Percentiles rank a stretch among this genome's conserved stretches.
These are phyloP conservation scores for Melitaea cinxia DNA, from an alignment of 1,140 invertebrate genomes.

Conservation along the genomic window DNA sequence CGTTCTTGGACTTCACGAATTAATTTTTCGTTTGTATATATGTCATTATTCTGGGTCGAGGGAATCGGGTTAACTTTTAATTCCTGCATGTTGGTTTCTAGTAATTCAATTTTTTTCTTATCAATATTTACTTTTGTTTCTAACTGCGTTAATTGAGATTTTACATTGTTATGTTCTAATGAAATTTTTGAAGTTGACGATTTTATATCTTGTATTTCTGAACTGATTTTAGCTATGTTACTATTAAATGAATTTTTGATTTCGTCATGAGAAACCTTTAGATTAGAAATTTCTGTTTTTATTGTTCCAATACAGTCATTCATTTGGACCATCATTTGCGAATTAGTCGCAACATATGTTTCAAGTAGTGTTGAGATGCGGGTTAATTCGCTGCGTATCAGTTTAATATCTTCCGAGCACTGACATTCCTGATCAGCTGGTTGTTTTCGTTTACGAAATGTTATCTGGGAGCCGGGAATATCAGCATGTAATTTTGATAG, in stretches of 20 bases:
- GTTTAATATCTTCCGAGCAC: slow-evolving; percentile 25
- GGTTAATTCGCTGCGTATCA: background rate
- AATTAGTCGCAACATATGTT: background rate
- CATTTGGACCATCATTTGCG: slow-evolving; percentile 18
- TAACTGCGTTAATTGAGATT: slow-evolving; percentile 8
- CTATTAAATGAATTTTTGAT: slow-evolving; percentile 1
- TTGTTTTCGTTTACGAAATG: slow-evolving; percentile 17
- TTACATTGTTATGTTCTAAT: slow-evolving; percentile 12
- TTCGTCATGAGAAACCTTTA: slow-evolving; percentile 1
- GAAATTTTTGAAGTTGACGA: slow-evolving; percentile 6
- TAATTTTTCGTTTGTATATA: slow-evolving; percentile 15
- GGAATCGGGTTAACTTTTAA: slow-evolving; percentile 6
- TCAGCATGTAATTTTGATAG: slow-evolving; percentile 23
- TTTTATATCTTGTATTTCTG: background rate
- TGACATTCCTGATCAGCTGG: background rate
- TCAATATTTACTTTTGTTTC: slow-evolving; percentile 5
- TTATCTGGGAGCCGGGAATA: slow-evolving; percentile 15
- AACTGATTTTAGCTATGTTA: slow-evolving; percentile 4
- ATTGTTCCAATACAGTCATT: background rate
- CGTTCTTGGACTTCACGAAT: slow-evolving; percentile 11
- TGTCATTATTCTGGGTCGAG: slow-evolving; percentile 9
- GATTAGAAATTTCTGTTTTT: slow-evolving; percentile 8
- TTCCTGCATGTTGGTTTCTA: slow-evolving; percentile 17
- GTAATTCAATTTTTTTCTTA: slow-evolving; percentile 14
- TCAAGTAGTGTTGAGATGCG: background rate